Conservation (phyloP, 2,888 invertebrate species). For the Dione juno region DNA sequence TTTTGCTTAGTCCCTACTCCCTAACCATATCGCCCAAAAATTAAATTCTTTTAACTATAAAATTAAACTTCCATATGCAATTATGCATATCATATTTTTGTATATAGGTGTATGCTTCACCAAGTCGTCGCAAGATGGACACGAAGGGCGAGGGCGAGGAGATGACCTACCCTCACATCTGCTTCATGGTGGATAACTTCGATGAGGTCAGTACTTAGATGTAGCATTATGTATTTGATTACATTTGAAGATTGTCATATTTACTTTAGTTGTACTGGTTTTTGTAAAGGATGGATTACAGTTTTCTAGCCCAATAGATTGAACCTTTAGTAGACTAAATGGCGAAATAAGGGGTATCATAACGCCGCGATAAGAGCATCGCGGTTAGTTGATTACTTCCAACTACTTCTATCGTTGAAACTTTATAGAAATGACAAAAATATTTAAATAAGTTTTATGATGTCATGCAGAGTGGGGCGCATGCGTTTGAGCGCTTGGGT, state of each 20-base stretch:
- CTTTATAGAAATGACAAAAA: conserved; percentile 8
- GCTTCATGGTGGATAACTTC: conserved; percentile 99
- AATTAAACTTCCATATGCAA: too few relatives aligned
- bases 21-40: too few relatives aligned
- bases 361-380: too few relatives aligned
- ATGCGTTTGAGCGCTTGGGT: neutral
- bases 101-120: conserved; percentile 95
- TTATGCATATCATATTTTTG: neutral
- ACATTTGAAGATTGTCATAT: neutral
- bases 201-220: conserved; percentile 88
- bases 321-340: neutral
- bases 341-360: too few relatives aligned
- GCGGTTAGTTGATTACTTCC: neutral
- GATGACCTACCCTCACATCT: conserved; percentile 99
- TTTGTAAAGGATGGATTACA: neutral
- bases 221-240: neutral
- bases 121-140: conserved; percentile 98
- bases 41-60: too few relatives aligned
- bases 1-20: neutral
- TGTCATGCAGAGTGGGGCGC: neutral
- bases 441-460: conserved; percentile 18
- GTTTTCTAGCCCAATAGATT: neutral
- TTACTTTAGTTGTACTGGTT: neutral
- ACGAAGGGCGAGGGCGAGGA: conserved; percentile 99
- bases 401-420: neutral